phyloP scores from a whole-genome alignment of 2,888 invertebrate genomes.

The Folsomia candida region DNA sequence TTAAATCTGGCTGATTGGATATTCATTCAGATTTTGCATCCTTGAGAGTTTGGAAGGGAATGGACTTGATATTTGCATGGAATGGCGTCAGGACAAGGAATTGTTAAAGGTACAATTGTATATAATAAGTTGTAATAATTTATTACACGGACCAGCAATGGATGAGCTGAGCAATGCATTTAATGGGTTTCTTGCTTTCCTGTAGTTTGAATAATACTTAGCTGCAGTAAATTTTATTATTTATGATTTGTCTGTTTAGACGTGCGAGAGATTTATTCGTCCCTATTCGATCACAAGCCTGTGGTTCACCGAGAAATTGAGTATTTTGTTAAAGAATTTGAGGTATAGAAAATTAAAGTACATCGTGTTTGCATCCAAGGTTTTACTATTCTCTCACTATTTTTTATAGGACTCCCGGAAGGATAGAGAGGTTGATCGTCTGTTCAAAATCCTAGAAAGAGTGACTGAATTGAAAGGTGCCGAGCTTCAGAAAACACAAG shows the following conservation, averaged over 20 bases:
- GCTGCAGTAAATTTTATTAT: too few relatives aligned
- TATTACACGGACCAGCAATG: too few relatives aligned
- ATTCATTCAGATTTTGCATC: too few relatives aligned
- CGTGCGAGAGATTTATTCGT: slow-evolving; percentile 75
- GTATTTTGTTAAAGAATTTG: slow-evolving; percentile 78
- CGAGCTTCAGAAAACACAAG: slow-evolving; percentile 67
- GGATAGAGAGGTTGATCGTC: slow-evolving; percentile 74
- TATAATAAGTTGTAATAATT: too few relatives aligned
- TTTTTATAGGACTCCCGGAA: slow-evolving; percentile 67
- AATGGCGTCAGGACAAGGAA: background rate
- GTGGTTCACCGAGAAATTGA: slow-evolving; percentile 83
- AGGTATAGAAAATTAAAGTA: slow-evolving; percentile 64
- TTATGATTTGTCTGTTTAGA: slow-evolving; percentile 65
- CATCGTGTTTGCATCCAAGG: background rate
- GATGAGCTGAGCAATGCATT: too few relatives aligned
- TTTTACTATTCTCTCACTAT: background rate
- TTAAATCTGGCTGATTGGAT: too few relatives aligned
- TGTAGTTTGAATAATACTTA: too few relatives aligned
- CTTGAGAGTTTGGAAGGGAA: too few relatives aligned
- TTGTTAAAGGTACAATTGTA: background rate
- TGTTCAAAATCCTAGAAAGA: slow-evolving; percentile 73
- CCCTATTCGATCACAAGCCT: slow-evolving; percentile 82
- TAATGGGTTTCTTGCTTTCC: too few relatives aligned
- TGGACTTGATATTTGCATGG: background rate
- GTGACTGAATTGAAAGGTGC: slow-evolving; percentile 74